Base-by-base conservation (phyloP, 2,797 vertebrate species). In the Parotocinclus haroldoi region DNA sequence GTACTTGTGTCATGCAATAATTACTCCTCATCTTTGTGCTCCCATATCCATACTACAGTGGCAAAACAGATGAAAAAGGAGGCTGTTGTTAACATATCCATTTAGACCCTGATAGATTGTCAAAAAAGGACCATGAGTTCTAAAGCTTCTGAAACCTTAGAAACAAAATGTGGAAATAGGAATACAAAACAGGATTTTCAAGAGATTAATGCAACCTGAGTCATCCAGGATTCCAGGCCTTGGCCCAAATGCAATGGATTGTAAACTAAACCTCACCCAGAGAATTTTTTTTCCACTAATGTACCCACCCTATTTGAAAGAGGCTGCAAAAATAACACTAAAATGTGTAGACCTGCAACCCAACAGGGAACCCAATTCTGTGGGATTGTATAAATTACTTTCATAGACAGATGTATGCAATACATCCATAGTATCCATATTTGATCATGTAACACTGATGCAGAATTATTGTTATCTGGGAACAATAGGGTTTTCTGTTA, bases 131-230 rank as follows among this genome's bases (percentile, higher is more conserved):
- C 27, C 27, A 27, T 27, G 27, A 27, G 27, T 27, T 27, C 13
- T 48, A 10, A n/a, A 48, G 13, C 7, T n/a, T 14, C 14, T 46
- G 58, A 60, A 19, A 14, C 18, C 18, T 10, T 2, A 45, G 7
- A 45, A 60, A 60, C 44, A 52, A 16, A 44, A 50, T 3, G 13
- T 7, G 10, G 12, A 61, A 50, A 38, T 61, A 46, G 27, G 36
- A 19, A 42, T 27, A 27, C 27, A 27, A 27, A 27, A 27, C 27
- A 27, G 27, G 27, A 27, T 27, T 27, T 50, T 39, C 11, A 50
- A 10, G 18, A 9, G 17, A 40, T 52, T 9, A n/a, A 40, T 50
- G 3, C 38, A 1, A 13, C 36, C 14, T 17, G 1, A 18, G 27
- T 49, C 13, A 42, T 14, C 55, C 14, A 57, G 38, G 38, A 40